A percentile compares a stretch with the other conserved stretches of the same genome.
Evolutionary conservation across 2,888 invertebrate species (phyloP).

Genomic region (Eristalis tenax): DNA sequence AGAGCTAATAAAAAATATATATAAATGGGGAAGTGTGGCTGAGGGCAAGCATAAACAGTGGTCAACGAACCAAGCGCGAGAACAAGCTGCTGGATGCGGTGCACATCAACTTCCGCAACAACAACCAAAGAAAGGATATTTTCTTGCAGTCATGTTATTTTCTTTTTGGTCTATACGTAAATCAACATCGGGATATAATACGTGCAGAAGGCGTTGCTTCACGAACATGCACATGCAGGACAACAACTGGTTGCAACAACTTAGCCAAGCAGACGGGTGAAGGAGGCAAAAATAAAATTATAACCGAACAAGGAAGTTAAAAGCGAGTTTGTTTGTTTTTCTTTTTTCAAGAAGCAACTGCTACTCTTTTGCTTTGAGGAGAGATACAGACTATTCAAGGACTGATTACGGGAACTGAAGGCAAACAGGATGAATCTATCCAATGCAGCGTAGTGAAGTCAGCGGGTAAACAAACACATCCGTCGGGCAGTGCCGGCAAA

Average conservation of each 20-base stretch:
- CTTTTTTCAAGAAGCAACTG: conserved; percentile 2
- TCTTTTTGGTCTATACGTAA: conserved; percentile 19
- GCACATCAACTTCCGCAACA: conserved; percentile 54
- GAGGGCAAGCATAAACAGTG: conserved; percentile 48
- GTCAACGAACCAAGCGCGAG: conserved; percentile 55
- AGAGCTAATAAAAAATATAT: background rate
- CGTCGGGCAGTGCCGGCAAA: background rate
- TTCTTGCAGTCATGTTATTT: conserved; percentile 5
- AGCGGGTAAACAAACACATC: conserved; percentile 7
- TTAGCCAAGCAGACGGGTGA: conserved; percentile 18
- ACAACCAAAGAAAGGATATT: conserved; percentile 6
- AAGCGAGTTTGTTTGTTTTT: background rate
- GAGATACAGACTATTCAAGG: conserved; percentile 40
- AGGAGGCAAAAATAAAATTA: conserved; percentile 25
- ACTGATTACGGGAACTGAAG: conserved; percentile 30
- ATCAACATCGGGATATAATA: conserved; percentile 39
- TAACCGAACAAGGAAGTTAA: conserved; percentile 59
- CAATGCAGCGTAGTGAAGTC: conserved; percentile 3
- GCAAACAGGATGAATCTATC: conserved; percentile 17
- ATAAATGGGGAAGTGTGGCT: conserved; percentile 13
- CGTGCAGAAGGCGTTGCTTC: conserved; percentile 18
- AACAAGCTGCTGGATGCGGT: conserved; percentile 14
- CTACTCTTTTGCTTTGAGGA: conserved; percentile 44
- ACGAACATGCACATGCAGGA: conserved; percentile 39
- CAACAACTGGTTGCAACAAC: conserved; percentile 18